A percentile compares a stretch with the other conserved stretches of the same genome.
These are phyloP conservation scores for Bimastos eiseni DNA, from an alignment of 2,888 invertebrate genomes.

Conservation along the genomic window DNA sequence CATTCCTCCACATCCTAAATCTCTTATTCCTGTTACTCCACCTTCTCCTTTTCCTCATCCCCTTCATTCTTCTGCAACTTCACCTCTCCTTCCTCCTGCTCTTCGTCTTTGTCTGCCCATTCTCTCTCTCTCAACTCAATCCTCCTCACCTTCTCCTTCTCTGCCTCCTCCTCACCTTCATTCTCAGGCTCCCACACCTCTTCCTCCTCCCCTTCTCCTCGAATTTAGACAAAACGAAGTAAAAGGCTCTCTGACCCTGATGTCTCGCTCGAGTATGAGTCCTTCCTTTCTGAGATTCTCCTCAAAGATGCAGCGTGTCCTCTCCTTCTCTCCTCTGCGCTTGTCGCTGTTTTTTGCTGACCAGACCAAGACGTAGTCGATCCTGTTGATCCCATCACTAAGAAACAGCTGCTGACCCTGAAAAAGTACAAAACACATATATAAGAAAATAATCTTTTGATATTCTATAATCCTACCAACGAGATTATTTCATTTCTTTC, in stretches of 20 bases:
- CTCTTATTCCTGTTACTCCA: too few species aligned
- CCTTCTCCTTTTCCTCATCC: background rate
- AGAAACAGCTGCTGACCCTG: constrained; percentile 57
- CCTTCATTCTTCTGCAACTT: background rate
- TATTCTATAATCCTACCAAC: background rate
- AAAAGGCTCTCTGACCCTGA: constrained; percentile 36
- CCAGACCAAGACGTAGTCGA: constrained; percentile 84
- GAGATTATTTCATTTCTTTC: too few species aligned
- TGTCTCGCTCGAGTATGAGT: constrained; percentile 50
- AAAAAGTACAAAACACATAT: constrained; percentile 27
- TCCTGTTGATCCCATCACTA: constrained; percentile 68
- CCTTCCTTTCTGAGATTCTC: constrained; percentile 51
- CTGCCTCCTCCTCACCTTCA: too few species aligned
- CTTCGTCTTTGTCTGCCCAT: too few species aligned
- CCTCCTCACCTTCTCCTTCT: too few species aligned
- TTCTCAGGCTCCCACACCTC: too few species aligned
- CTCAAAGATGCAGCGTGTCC: constrained; percentile 47
- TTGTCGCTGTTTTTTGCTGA: constrained; percentile 28
- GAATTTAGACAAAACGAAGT: too few species aligned
- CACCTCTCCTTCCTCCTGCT: background rate
- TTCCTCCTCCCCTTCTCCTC: too few species aligned
- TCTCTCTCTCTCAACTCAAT: too few species aligned
- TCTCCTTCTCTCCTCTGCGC: constrained; percentile 27
- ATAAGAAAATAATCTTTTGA: background rate
- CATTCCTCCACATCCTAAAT: too few species aligned